A percentile compares a stretch with the other conserved stretches of the same genome.
phyloP scores from a whole-genome alignment of 2,113 vertebrate species.

The Bostrychus sinensis region DNA sequence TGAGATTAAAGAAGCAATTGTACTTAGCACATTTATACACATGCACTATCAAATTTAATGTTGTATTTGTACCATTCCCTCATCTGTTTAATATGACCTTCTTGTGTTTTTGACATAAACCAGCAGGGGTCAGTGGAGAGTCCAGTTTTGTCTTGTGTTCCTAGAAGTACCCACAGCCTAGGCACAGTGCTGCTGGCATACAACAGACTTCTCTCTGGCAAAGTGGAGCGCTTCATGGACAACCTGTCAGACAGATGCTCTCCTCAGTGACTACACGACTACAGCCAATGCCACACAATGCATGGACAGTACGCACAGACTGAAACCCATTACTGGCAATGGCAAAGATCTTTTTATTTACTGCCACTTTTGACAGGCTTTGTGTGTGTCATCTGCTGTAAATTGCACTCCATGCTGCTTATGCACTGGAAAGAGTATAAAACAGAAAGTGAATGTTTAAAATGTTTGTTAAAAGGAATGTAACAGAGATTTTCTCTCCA shows the following conservation, averaged over 20 bases:
- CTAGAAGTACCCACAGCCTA: conserved; percentile 55
- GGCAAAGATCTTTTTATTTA: neutral
- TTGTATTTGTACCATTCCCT: neutral
- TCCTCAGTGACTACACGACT: conserved; percentile 23
- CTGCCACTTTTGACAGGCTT: neutral
- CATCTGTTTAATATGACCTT: neutral
- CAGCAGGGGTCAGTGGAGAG: conserved; percentile 60
- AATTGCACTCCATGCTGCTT: too few species aligned
- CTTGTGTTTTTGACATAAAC: conserved; percentile 47
- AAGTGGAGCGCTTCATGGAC: conserved; percentile 69
- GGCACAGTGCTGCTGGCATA: conserved; percentile 55
- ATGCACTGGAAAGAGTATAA: too few species aligned
- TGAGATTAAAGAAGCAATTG: neutral
- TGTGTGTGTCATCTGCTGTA: too few species aligned
- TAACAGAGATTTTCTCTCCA: too few species aligned
- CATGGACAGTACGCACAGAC: neutral
- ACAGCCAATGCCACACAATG: neutral
- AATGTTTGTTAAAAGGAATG: too few species aligned
- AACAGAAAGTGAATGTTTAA: too few species aligned
- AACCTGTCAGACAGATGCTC: conserved; percentile 55
- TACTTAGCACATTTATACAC: neutral
- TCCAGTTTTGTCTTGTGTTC: conserved; percentile 58
- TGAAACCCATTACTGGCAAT: neutral
- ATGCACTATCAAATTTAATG: neutral
- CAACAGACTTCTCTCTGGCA: conserved; percentile 66